A percentile compares a stretch with the other conserved stretches of the same genome.
Conservation (phyloP, 2,113 vertebrate species). For the Aegithalos caudatus region DNA sequence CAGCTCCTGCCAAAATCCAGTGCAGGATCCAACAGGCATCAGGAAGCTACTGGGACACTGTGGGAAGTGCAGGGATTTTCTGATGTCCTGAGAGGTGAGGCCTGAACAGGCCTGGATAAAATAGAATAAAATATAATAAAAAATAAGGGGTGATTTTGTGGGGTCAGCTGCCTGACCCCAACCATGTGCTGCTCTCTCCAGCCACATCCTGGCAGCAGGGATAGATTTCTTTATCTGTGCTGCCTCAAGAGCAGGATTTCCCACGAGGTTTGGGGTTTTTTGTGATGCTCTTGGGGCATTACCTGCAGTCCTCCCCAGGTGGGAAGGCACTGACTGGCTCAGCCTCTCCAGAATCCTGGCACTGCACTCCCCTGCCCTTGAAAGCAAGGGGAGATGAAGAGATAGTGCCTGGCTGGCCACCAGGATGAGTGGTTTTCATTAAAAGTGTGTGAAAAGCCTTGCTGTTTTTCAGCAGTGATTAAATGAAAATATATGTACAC, state of each 20-base stretch:
- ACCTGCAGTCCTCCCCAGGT: background rate
- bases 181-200: fast-evolving
- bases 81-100: background rate
- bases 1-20: background rate
- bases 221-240: background rate
- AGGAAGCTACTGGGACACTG: background rate
- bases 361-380: background rate
- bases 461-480: background rate
- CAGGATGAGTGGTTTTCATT: background rate
- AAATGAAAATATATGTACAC: background rate
- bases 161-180: background rate
- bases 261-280: fast-evolving
- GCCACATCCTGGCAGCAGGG: fast-evolving
- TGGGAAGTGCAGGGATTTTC: background rate
- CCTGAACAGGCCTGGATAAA: background rate
- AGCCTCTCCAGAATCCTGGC: background rate
- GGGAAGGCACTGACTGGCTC: background rate
- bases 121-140: too few relatives aligned
- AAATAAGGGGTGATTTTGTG: background rate
- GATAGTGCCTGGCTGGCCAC: background rate
- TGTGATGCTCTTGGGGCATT: background rate
- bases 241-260: background rate
- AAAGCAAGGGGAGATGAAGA: background rate
- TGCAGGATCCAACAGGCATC: background rate
- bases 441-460: background rate